These are phyloP conservation scores for Dermolepida albohirtum DNA, from an alignment of 2,888 invertebrate genomes.

Conservation along the genomic window DNA sequence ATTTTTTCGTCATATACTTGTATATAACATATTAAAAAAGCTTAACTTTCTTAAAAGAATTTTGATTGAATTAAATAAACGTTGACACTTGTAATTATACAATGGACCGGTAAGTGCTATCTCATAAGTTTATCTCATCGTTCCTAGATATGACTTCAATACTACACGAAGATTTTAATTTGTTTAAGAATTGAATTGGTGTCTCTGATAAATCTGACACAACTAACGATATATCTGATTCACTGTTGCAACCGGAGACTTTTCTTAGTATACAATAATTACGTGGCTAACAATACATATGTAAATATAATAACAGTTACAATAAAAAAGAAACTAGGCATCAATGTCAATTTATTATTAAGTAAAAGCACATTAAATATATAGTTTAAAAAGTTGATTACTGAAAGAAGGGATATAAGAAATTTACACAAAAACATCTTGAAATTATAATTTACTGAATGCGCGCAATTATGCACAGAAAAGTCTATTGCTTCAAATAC, in stretches of 20 bases:
- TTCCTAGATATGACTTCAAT: slow-evolving; percentile 6
- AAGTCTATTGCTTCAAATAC: too few relatives aligned
- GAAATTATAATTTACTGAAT: too few relatives aligned
- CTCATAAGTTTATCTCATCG: slow-evolving; percentile 6
- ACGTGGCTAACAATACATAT: slow-evolving; percentile 6
- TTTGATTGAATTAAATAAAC: slow-evolving; percentile 21
- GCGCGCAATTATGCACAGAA: too few relatives aligned
- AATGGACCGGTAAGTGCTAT: slow-evolving; percentile 9
- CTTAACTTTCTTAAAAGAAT: neutral
- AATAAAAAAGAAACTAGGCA: too few relatives aligned
- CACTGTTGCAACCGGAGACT: slow-evolving; percentile 4
- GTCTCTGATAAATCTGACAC: slow-evolving; percentile 12
- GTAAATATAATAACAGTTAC: too few relatives aligned
- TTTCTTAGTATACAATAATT: slow-evolving; percentile 17
- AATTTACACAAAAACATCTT: too few relatives aligned
- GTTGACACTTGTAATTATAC: slow-evolving; percentile 21
- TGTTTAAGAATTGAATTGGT: slow-evolving; percentile 15
- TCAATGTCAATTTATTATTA: too few relatives aligned
- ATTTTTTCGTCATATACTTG: neutral
- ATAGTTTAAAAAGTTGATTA: too few relatives aligned
- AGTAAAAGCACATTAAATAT: too few relatives aligned
- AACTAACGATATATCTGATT: slow-evolving; percentile 11
- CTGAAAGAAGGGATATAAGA: too few relatives aligned
- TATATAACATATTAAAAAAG: neutral
- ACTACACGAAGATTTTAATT: slow-evolving; percentile 14